phyloP scores from a whole-genome alignment of 2,797 vertebrate species.

The Gephyroberyx darwinii region DNA sequence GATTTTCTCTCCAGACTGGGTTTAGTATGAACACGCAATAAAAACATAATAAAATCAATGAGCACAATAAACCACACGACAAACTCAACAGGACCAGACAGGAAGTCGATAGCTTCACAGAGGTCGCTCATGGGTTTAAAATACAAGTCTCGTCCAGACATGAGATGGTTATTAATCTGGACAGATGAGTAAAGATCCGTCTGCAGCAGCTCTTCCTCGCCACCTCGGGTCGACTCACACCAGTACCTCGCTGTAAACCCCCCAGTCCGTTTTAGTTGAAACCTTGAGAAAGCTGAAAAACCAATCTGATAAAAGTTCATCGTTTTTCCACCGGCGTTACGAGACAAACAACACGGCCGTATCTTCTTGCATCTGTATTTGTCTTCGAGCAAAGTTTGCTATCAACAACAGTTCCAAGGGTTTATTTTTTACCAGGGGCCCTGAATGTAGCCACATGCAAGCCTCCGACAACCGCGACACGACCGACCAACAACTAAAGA shows the following conservation, averaged over 20 bases:
- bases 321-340: neutral
- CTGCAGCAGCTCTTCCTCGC: too few relatives aligned
- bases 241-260: neutral
- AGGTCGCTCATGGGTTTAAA: neutral
- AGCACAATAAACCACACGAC: too few relatives aligned
- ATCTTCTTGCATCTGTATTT: neutral
- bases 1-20: too few relatives aligned
- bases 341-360: too few relatives aligned
- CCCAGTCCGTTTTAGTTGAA: neutral
- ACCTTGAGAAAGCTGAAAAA: neutral
- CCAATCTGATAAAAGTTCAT: neutral
- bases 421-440: too few relatives aligned
- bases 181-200: too few relatives aligned
- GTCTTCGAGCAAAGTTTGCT: neutral
- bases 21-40: neutral
- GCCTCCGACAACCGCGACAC: too few relatives aligned
- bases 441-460: neutral
- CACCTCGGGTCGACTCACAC: too few relatives aligned
- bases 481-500: too few relatives aligned
- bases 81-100: constrained; percentile 4
- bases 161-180: neutral
- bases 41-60: neutral
- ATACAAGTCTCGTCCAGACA: neutral
- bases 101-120: constrained; percentile 11
- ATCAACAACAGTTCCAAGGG: too few relatives aligned